Percentiles rank a stretch among this genome's conserved stretches.
These are phyloP conservation scores for Drymonia ruficornis DNA, from an alignment of 2,888 invertebrate genomes.

Conservation along the genomic window DNA sequence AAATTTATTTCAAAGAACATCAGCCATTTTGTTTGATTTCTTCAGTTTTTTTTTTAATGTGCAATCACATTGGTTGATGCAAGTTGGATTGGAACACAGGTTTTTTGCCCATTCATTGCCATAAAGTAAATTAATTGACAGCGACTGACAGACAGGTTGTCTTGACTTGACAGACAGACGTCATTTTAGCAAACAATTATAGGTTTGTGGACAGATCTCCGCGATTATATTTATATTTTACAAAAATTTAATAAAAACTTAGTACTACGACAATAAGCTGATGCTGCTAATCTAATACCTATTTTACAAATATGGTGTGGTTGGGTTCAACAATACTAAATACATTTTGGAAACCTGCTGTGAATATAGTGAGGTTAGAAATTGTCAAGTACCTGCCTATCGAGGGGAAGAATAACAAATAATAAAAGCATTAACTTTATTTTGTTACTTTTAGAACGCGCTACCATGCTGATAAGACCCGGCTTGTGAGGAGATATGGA, in stretches of 20 bases:
- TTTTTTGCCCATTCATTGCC: not conserved
- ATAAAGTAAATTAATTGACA: no score
- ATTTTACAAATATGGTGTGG: slow-evolving; percentile 58
- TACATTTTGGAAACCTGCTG: slow-evolving; percentile 66
- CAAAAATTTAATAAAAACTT: no score
- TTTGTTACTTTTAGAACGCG: slow-evolving; percentile 63
- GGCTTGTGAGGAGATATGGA: slow-evolving; percentile 88
- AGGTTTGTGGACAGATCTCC: no score
- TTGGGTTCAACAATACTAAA: slow-evolving; percentile 62
- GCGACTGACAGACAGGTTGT: no score
- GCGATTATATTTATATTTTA: no score
- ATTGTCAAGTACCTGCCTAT: not conserved
- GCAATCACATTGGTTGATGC: no score
- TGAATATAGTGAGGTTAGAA: slow-evolving; percentile 72
- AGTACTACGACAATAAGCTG: no score
- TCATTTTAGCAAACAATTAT: no score
- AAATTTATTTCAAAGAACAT: slow-evolving; percentile 55
- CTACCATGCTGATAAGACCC: slow-evolving; percentile 87
- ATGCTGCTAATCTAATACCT: no score
- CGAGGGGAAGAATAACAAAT: not conserved
- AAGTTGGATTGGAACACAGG: not conserved
- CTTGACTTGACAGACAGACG: no score
- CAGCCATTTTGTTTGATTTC: slow-evolving; percentile 76
- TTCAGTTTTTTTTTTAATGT: slow-evolving; percentile 35
- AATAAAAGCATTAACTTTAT: slow-evolving; percentile 2